phyloP scores from a whole-genome alignment of 2,113 vertebrate genomes.

The Neomonachus schauinslandi region DNA sequence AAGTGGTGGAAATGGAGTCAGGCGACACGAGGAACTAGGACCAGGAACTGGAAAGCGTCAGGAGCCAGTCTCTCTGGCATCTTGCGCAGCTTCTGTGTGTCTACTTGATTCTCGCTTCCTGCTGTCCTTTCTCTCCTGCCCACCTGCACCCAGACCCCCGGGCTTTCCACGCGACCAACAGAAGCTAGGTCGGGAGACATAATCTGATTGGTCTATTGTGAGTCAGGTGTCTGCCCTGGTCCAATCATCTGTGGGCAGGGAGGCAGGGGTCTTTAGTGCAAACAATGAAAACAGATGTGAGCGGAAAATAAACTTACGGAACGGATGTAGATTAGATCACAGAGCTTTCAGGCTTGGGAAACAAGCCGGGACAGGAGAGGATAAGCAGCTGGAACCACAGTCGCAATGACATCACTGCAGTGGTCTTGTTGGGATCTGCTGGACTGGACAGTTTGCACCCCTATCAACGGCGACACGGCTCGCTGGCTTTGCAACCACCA shows the following conservation, averaged over 20 bases:
- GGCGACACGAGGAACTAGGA: neutral
- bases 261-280: neutral
- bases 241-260: neutral
- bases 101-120: neutral
- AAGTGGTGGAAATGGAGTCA: neutral
- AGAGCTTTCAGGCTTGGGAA: neutral
- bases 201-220: neutral
- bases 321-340: neutral
- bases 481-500: neutral
- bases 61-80: neutral
- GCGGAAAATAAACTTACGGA: neutral
- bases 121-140: neutral
- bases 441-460: neutral
- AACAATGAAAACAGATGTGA: neutral
- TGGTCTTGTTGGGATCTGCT: neutral
- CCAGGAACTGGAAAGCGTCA: neutral
- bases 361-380: neutral
- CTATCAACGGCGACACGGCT: neutral
- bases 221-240: neutral
- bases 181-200: neutral
- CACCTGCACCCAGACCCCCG: fast-evolving
- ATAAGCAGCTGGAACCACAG: neutral
- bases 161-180: neutral
- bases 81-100: neutral
- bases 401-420: neutral